These are phyloP conservation scores for Iphiclides podalirius DNA, from an alignment of 2,888 invertebrate species.

Conservation along the genomic window DNA sequence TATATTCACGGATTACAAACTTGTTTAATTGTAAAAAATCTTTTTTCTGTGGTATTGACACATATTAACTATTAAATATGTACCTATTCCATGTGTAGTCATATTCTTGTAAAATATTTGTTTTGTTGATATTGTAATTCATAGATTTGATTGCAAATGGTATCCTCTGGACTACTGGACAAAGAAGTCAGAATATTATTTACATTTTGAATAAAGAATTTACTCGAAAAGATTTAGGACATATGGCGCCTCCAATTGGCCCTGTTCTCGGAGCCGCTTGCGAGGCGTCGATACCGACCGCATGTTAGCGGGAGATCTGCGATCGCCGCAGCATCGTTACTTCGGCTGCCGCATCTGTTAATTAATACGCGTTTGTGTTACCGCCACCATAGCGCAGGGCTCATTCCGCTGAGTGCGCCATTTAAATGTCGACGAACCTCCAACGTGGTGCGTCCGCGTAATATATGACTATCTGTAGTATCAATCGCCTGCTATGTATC, in stretches of 20 bases:
- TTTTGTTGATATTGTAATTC: background rate
- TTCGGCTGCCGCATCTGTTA: slow-evolving; percentile 15
- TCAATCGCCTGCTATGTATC: too few relatives aligned
- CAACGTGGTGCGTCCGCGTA: too few relatives aligned
- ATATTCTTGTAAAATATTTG: background rate
- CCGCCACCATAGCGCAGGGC: background rate
- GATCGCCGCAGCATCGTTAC: slow-evolving; percentile 14
- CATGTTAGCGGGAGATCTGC: slow-evolving; percentile 9
- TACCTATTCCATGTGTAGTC: too few relatives aligned
- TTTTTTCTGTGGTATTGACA: background rate
- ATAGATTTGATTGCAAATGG: too few relatives aligned
- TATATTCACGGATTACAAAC: too few relatives aligned
- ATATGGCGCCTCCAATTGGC: slow-evolving; percentile 7
- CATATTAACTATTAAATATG: too few relatives aligned
- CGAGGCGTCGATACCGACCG: slow-evolving; percentile 7
- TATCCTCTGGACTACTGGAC: too few relatives aligned
- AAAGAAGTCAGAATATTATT: background rate
- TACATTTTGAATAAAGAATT: background rate
- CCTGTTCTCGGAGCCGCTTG: background rate
- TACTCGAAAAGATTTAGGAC: too few relatives aligned
- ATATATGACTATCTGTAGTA: too few relatives aligned
- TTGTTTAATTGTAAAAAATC: too few relatives aligned
- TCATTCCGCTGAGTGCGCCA: background rate
- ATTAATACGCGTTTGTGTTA: slow-evolving; percentile 15
- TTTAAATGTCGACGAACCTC: slow-evolving; percentile 15